Base-by-base conservation (phyloP, 2,797 vertebrate species). In the Anabacerthia variegaticeps region DNA sequence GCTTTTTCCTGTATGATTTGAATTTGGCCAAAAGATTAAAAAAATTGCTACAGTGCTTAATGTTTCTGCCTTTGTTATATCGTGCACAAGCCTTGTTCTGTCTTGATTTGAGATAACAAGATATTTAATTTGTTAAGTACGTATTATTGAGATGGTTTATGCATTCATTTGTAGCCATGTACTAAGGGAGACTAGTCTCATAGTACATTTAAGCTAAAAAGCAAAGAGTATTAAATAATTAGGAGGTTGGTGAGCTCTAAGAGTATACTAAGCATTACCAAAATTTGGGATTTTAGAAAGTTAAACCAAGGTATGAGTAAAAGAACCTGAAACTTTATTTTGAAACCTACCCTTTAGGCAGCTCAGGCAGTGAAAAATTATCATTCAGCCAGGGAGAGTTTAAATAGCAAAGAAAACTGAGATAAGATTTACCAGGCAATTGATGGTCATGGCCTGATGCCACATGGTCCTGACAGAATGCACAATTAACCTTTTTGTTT, bases 401-500 rank as follows among this genome's bases (percentile, higher is more conserved):
- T 88, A 88, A 95, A 89, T 90, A 87, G 74, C 62, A 92, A 93
- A 86, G 71, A 83, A 97, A 97, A 71, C 36, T 11, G 51, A 92
- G 78, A 83, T 96, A 88, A 96, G 78, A 89, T 90, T 91, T 94
- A 92, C 78, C 75, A 80, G 83, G 93, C 83, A 96, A 88, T 79
- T 95, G 91, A 84, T 93, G 92, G 72, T 92, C 77, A 46, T 85
- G 77, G 85, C 91, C 30, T 92, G 59, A 62, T 95, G 87, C 69
- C 92, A 84, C 80, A 67, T 92, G 90, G 92, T 92, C 85, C 81
- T 76, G 89, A 78, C 92, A 96, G 90, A 95, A 76, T 93, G 91
- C 95, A 96, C 92, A 96, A 96, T 96, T 96, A 96, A 96, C 82
- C 82, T 96, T 96, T 95, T 96, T 96, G 91, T 89, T 93, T 96